These are phyloP conservation scores for Rhamnusium bicolor DNA, from an alignment of 2,888 invertebrate species.

Conservation along the genomic window DNA sequence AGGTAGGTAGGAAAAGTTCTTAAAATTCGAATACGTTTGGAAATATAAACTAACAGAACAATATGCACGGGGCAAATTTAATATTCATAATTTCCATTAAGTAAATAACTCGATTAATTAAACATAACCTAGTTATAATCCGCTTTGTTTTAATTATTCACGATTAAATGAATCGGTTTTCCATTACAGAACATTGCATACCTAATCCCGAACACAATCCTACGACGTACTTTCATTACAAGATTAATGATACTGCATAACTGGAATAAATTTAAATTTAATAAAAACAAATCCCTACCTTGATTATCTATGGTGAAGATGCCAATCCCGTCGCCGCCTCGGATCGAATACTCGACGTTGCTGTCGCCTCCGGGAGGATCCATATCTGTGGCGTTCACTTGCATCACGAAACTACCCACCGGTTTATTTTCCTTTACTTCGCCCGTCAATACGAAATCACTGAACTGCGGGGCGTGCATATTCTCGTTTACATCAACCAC, in stretches of 20 bases:
- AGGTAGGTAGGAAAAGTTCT: no score
- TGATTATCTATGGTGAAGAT: conserved; percentile 91
- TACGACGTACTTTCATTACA: neutral
- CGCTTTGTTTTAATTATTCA: conserved; percentile 15
- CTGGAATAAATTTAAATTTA: neutral
- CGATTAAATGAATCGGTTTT: neutral
- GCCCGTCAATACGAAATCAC: conserved; percentile 84
- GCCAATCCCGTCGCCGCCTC: conserved; percentile 92
- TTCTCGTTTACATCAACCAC: conserved; percentile 97
- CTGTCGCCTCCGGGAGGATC: conserved; percentile 88
- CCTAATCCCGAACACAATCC: no score
- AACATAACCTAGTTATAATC: neutral
- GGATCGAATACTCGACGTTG: conserved; percentile 87
- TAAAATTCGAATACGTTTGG: no score
- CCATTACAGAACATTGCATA: neutral
- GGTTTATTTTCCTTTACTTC: conserved; percentile 87
- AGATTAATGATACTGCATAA: neutral
- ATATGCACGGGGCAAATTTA: no score
- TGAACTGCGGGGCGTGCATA: conserved; percentile 86
- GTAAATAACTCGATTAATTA: neutral
- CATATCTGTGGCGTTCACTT: conserved; percentile 84
- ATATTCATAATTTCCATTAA: neutral
- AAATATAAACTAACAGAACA: no score
- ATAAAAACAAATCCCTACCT: conserved; percentile 74
- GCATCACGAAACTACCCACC: conserved; percentile 83